Base-by-base conservation (phyloP, 1,140 invertebrate species). In the Bombus turneri region DNA sequence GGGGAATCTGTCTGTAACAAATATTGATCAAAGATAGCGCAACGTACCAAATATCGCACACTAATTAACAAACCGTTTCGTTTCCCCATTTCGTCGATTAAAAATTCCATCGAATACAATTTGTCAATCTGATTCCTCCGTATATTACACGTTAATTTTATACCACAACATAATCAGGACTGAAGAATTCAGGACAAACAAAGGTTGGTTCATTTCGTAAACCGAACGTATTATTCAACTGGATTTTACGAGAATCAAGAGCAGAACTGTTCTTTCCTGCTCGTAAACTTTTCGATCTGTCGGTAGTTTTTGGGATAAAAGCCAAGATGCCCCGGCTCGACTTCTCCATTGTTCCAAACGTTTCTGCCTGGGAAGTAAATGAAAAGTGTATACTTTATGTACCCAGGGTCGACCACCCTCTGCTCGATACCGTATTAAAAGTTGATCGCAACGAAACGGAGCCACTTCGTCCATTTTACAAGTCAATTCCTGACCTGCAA, bases 351-450 rank as follows among this genome's bases (percentile, higher is more conserved):
- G 69, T 71, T 41, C 39, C 22, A n/a, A 41, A 41, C 69, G 28
- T 71, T 41, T 15, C 69, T 71, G 37, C 28, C 39, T 68, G 34
- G 34, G 3, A 69, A 69, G 68, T 71, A 71, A 71, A 71, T 71
- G 69, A 71, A 71, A 71, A 71, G 37, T 71, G 69, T 71, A 71
- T 41, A 25, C 69, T 41, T 71, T 71, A 71, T 41, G 28, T 71
- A 71, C 0, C 37, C 18, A 22, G 69, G 13, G 69, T 69, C 68
- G 37, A 13, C 37, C 68, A 39, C 25, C 34, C 22, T 18, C 37
- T 10, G 68, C 12, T 28, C 68, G 69, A 71, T 71, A 71, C 69
- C 69, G 69, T 71, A 71, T 71, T 71, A 71, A 71, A 71, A 71
- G 37, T 71, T 71, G 69, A 71, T 71, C 69, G 39, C 39, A 71